phyloP scores from a whole-genome alignment of 2,797 vertebrate species.

The Pagetopsis macropterus region DNA sequence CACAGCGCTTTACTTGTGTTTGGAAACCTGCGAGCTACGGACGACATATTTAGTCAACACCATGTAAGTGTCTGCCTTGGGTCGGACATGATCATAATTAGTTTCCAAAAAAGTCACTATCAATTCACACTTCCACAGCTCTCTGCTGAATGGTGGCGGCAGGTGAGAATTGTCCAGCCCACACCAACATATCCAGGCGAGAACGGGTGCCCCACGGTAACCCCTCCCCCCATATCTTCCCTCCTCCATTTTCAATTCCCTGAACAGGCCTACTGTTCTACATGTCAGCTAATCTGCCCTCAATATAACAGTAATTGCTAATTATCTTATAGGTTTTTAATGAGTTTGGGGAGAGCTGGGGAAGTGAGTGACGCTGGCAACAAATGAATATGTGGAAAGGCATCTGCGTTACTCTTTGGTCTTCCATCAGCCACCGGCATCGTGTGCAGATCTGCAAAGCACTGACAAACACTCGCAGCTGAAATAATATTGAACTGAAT shows the following conservation, averaged over 20 bases:
- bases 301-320: conserved; percentile 83
- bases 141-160: conserved; percentile 5
- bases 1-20: conserved; percentile 18
- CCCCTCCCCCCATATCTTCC: conserved; percentile 46
- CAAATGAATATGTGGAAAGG: conserved; percentile 37
- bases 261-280: conserved; percentile 74
- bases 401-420: conserved; percentile 42
- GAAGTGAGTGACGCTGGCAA: conserved; percentile 44
- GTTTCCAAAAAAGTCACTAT: conserved; percentile 50
- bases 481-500: conserved; percentile 49
- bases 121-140: conserved; percentile 61
- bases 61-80: conserved; percentile 19
- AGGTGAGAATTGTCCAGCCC: conserved; percentile 70
- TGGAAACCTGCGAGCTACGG: conserved; percentile 13
- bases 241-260: conserved; percentile 74
- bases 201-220: conserved; percentile 45
- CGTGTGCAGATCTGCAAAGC: conserved; percentile 18
- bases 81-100: conserved; percentile 46
- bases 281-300: conserved; percentile 84
- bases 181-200: conserved; percentile 60
- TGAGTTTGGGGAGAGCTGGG: conserved; percentile 79
- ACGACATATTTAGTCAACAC: conserved; percentile 35
- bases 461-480: conserved; percentile 41
- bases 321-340: conserved; percentile 85
- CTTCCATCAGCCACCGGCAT: conserved; percentile 32